These are phyloP conservation scores for Reticulitermes speratus DNA, from an alignment of 1,140 invertebrate genomes.

Conservation along the genomic window DNA sequence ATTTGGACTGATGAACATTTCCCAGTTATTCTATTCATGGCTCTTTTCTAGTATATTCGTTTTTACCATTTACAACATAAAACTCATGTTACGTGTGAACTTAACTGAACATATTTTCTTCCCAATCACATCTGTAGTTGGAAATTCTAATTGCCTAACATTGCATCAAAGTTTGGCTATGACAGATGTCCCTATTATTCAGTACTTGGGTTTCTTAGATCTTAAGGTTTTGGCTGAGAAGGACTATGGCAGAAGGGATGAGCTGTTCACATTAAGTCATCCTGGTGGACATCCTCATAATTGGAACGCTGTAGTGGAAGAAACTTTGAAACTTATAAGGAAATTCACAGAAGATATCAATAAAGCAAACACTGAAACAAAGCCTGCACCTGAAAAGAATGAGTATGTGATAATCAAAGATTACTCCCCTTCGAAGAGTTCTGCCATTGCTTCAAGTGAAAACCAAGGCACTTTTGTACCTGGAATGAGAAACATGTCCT, in stretches of 20 bases:
- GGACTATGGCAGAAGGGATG: constrained; percentile 53
- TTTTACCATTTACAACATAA: constrained; percentile 66
- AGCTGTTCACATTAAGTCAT: constrained; percentile 69
- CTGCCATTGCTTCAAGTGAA: neutral
- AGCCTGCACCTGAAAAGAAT: neutral
- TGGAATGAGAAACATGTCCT: constrained; percentile 12
- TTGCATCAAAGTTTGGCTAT: constrained; percentile 58
- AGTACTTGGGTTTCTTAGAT: constrained; percentile 69
- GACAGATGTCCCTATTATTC: constrained; percentile 60
- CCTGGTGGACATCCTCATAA: constrained; percentile 77
- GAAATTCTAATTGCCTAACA: constrained; percentile 41
- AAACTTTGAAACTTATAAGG: constrained; percentile 58
- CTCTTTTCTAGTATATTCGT: constrained; percentile 65
- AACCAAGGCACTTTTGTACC: neutral
- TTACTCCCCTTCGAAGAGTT: neutral
- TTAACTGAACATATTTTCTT: constrained; percentile 66
- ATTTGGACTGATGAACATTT: constrained; percentile 51
- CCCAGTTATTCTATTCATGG: constrained; percentile 64
- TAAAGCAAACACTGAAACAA: neutral
- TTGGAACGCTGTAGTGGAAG: constrained; percentile 68
- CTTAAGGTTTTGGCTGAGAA: constrained; percentile 61
- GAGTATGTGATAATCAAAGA: neutral
- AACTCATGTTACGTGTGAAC: constrained; percentile 65
- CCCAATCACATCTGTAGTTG: constrained; percentile 49
- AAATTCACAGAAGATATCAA: constrained; percentile 56